phyloP scores from a whole-genome alignment of 1,140 invertebrate species.

The Drosophila nikananu region DNA sequence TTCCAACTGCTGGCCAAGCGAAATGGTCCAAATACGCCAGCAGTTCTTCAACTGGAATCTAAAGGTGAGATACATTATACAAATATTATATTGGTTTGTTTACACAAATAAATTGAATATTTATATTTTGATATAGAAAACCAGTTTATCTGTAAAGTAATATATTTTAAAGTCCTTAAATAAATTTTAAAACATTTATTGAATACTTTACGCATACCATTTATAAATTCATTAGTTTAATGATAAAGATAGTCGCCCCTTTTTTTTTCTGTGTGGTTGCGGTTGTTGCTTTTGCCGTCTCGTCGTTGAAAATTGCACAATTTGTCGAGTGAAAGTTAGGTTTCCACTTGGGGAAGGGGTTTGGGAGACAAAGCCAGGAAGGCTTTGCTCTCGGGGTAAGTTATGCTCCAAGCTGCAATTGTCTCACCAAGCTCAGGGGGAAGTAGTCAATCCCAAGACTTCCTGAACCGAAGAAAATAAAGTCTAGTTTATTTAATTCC shows the following conservation, averaged over 20 bases:
- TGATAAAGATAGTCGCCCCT: background rate
- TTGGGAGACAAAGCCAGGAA: constrained; percentile 10
- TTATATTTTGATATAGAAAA: background rate
- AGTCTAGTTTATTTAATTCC: background rate
- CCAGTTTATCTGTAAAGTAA: no score
- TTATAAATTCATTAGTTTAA: background rate
- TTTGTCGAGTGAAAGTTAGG: constrained; percentile 31
- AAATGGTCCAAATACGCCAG: constrained; percentile 75
- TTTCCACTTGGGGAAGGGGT: background rate
- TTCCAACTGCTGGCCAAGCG: constrained; percentile 71
- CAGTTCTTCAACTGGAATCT: constrained; percentile 78
- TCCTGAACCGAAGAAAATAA: background rate
- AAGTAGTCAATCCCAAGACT: background rate
- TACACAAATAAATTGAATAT: background rate
- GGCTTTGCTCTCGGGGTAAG: background rate
- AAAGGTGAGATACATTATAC: constrained; percentile 46
- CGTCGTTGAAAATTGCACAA: constrained; percentile 18
- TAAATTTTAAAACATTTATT: background rate
- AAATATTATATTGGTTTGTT: no score
- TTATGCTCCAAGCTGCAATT: background rate
- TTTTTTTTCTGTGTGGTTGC: constrained; percentile 10
- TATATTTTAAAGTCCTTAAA: background rate
- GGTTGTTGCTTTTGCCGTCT: background rate
- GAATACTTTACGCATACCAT: background rate
- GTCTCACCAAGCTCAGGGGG: background rate